These are phyloP conservation scores for Cichlasoma orientale DNA, from an alignment of 2,797 vertebrate genomes.

Conservation along the genomic window DNA sequence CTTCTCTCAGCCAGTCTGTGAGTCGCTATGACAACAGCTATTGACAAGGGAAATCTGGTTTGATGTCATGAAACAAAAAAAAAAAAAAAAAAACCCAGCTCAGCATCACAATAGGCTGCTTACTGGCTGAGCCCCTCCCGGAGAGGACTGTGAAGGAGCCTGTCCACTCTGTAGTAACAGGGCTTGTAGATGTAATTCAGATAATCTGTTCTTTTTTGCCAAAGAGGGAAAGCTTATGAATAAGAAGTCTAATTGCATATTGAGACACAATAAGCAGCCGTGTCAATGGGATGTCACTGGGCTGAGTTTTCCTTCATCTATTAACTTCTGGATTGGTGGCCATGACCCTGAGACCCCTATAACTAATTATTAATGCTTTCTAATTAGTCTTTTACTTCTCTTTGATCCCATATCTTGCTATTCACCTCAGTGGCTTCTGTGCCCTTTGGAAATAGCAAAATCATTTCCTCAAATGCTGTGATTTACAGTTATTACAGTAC, in stretches of 20 bases:
- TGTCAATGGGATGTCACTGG: conserved; percentile 53
- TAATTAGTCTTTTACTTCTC: conserved; percentile 75
- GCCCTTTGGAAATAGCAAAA: conserved; percentile 75
- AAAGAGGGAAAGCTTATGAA: conserved; percentile 37
- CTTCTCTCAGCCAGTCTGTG: conserved; percentile 37
- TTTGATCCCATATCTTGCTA: conserved; percentile 62
- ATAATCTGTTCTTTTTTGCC: conserved; percentile 48
- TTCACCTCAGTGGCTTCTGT: conserved; percentile 52
- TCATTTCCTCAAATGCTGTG: conserved; percentile 69
- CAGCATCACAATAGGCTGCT: conserved; percentile 14
- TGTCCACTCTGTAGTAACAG: conserved; percentile 19
- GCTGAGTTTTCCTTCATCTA: conserved; percentile 55
- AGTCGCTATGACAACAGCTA: conserved; percentile 68
- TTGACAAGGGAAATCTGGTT: conserved; percentile 47
- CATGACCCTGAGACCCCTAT: conserved; percentile 47
- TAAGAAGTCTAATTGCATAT: conserved; percentile 33
- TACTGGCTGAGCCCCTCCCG: background rate
- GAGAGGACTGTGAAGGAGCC: background rate
- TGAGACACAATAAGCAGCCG: conserved; percentile 35
- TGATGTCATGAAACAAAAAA: conserved; percentile 43
- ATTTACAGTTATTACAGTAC: conserved; percentile 78
- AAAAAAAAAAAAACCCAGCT: background rate
- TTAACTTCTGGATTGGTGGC: conserved; percentile 67
- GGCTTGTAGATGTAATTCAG: conserved; percentile 28
- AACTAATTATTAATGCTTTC: conserved; percentile 66